Percentiles rank a stretch among this genome's conserved stretches.
phyloP scores from a whole-genome alignment of 2,797 vertebrate genomes.

The Betta splendens region DNA sequence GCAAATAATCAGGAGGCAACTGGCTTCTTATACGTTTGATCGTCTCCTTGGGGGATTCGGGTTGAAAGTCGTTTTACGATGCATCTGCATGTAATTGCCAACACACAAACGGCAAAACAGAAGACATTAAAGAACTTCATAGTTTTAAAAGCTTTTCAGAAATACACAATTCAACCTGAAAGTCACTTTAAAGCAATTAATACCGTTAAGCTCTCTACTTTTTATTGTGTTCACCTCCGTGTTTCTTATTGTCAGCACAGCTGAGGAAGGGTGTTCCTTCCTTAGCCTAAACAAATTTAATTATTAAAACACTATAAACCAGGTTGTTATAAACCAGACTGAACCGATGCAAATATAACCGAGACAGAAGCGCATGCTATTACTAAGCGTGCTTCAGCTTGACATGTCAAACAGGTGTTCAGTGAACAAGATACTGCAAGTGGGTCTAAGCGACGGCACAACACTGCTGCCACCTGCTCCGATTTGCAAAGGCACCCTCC shows the following conservation, averaged over 20 bases:
- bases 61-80: slow-evolving; percentile 45
- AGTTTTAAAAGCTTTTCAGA: slow-evolving; percentile 2
- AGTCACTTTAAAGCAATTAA: no score
- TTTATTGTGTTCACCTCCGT: no score
- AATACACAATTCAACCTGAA: slow-evolving; percentile 29
- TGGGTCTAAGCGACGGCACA: slow-evolving; percentile 4
- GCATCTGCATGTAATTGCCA: slow-evolving; percentile 65
- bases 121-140: slow-evolving; percentile 24
- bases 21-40: slow-evolving; percentile 63
- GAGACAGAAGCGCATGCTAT: neutral
- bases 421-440: slow-evolving; percentile 2
- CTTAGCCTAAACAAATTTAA: neutral
- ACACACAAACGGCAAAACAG: slow-evolving; percentile 14
- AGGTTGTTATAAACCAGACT: neutral
- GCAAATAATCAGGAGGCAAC: slow-evolving; percentile 70
- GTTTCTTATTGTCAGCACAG: neutral
- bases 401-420: slow-evolving; percentile 34
- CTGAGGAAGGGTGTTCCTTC: neutral
- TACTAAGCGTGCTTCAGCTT: neutral
- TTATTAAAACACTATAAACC: neutral
- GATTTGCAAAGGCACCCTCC: neutral
- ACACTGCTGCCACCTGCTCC: slow-evolving; percentile 8
- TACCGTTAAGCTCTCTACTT: no score
- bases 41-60: slow-evolving; percentile 53
- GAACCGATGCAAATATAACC: slow-evolving; percentile 1